phyloP scores from a whole-genome alignment of 2,113 vertebrate species.

The Merops nubicus region DNA sequence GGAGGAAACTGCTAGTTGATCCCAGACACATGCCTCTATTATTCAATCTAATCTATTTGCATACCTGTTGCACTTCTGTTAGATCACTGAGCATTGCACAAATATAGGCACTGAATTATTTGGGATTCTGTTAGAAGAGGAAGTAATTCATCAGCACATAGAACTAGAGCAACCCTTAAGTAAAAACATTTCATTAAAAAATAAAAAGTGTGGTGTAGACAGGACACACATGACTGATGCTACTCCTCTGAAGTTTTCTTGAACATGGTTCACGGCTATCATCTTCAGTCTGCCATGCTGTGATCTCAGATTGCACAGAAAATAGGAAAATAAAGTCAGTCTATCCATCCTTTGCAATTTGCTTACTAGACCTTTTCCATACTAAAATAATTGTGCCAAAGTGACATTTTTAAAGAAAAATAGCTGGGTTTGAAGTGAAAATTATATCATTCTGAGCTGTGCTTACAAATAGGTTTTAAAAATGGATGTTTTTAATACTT shows the following conservation, averaged over 20 bases:
- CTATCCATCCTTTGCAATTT: not conserved
- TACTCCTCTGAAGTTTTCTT: not conserved
- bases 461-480: not conserved
- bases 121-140: not conserved
- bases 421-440: not conserved
- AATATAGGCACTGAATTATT: not conserved
- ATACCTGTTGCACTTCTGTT: not conserved
- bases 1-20: not conserved
- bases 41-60: conserved; percentile 35
- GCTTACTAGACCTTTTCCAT: not conserved
- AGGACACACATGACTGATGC: not conserved
- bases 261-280: not conserved
- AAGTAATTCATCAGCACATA: conserved; percentile 6
- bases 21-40: conserved; percentile 3
- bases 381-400: not conserved
- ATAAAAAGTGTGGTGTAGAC: not conserved
- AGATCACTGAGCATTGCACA: conserved; percentile 19
- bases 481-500: not conserved
- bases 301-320: not conserved
- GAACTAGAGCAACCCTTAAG: not conserved
- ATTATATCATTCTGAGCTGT: not conserved
- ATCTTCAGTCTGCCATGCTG: not conserved
- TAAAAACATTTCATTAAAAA: not conserved
- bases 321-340: not conserved
- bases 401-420: not conserved